Evolutionary conservation across 2,888 invertebrate species (phyloP).

Genomic region (Heterodera filipjevi): DNA sequence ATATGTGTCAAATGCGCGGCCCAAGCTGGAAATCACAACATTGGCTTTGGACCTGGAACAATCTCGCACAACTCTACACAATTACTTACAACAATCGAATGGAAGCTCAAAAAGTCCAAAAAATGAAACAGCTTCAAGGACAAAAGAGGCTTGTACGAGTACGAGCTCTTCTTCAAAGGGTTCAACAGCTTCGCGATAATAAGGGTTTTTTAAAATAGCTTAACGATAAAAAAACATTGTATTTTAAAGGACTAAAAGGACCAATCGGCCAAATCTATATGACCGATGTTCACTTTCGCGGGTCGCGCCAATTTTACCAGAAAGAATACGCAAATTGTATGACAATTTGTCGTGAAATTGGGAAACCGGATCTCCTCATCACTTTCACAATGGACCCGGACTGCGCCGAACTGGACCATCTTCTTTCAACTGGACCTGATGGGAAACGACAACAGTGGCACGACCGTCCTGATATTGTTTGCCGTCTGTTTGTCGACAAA

Average conservation of each 20-base stretch:
- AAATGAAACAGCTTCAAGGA: slow-evolving; percentile 16
- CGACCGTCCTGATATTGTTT: too few relatives aligned
- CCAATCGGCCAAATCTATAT: slow-evolving; percentile 5
- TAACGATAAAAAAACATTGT: too few relatives aligned
- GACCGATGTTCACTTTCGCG: slow-evolving; percentile 7
- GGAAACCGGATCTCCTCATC: neutral
- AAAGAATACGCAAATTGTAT: neutral
- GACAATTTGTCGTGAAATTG: slow-evolving; percentile 15
- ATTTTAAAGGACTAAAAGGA: neutral
- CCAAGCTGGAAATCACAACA: neutral
- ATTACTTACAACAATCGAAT: neutral
- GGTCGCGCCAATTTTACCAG: slow-evolving; percentile 9
- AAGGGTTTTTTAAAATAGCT: neutral
- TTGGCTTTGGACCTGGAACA: neutral
- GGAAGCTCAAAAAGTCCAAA: slow-evolving; percentile 13
- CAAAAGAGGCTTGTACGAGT: neutral
- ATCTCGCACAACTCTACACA: neutral
- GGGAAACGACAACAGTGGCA: neutral
- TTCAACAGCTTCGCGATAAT: neutral
- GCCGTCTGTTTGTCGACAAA: neutral
- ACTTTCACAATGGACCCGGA: neutral
- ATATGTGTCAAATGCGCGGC: neutral
- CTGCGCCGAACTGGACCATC: neutral
- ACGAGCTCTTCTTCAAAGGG: neutral
- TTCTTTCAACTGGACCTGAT: neutral